These are phyloP conservation scores for Griposia aprilina DNA, from an alignment of 2,888 invertebrate species.

Conservation along the genomic window DNA sequence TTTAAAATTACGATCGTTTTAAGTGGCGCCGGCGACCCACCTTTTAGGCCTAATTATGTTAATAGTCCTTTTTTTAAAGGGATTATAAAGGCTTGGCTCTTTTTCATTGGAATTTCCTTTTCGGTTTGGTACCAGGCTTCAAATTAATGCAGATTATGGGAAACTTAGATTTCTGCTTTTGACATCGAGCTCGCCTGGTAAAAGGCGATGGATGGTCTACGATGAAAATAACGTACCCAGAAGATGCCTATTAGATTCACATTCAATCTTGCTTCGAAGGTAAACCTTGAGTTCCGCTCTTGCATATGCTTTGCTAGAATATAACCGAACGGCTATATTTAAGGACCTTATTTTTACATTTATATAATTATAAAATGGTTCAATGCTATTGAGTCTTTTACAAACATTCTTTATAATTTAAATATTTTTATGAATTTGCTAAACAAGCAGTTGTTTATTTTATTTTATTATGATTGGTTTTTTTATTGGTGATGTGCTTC, in stretches of 20 bases:
- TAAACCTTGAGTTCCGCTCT: too few relatives aligned
- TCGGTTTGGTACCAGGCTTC: neutral
- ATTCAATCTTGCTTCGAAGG: neutral
- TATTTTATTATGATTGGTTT: too few relatives aligned
- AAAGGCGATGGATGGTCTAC: neutral
- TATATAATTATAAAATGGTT: too few relatives aligned
- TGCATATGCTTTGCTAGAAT: neutral
- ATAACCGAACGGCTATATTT: neutral
- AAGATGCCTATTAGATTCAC: neutral
- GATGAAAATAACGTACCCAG: too few relatives aligned
- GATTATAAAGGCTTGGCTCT: conserved; percentile 13
- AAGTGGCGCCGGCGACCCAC: conserved; percentile 3
- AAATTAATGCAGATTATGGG: neutral
- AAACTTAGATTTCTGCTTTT: neutral
- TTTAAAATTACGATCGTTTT: conserved; percentile 5
- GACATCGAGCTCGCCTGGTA: neutral
- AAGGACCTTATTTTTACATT: too few relatives aligned
- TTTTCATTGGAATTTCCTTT: neutral
- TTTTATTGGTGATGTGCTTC: too few relatives aligned
- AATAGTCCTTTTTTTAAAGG: conserved; percentile 20
- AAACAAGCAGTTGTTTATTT: too few relatives aligned
- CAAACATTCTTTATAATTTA: too few relatives aligned
- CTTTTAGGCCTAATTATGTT: conserved; percentile 12
- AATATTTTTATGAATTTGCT: too few relatives aligned
- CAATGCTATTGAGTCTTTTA: too few relatives aligned